Conservation (phyloP, 2,113 vertebrate species). For the Lepidothrix coronata region DNA sequence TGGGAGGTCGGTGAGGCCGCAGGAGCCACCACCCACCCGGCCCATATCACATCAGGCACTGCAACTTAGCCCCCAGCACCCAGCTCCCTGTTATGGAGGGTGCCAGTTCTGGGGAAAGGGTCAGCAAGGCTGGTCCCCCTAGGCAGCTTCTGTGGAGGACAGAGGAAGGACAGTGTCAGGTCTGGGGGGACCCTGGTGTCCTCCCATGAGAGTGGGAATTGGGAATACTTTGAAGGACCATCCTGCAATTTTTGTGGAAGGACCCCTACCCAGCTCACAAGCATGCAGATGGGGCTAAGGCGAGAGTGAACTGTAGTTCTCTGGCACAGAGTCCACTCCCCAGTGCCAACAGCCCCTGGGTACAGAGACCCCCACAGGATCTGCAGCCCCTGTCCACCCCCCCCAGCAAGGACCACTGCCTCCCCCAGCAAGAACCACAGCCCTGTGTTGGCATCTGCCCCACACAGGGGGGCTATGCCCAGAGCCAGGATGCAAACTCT, state of each 20-base stretch:
- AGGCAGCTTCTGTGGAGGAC: background rate
- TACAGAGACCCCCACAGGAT: background rate
- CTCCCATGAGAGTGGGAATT: background rate
- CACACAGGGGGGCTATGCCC: background rate
- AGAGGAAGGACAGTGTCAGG: background rate
- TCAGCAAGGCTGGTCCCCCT: background rate
- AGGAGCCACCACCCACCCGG: background rate
- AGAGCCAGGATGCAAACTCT: background rate
- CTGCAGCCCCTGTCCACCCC: background rate
- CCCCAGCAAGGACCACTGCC: background rate
- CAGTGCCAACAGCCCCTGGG: background rate
- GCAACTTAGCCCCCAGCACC: background rate
- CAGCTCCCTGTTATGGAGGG: fast-evolving
- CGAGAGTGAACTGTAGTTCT: too few relatives aligned
- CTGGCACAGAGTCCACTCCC: background rate
- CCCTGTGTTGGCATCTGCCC: background rate
- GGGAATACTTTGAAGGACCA: background rate
- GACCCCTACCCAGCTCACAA: background rate
- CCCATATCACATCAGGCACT: background rate
- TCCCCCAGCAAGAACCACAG: background rate
- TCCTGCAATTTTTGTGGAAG: background rate
- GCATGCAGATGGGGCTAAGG: too few relatives aligned
- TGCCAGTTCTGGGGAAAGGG: background rate
- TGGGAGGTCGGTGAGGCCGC: background rate
- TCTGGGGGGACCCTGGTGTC: background rate